phyloP scores from a whole-genome alignment of 2,113 vertebrate genomes.

The Ivindomyrus marchei region DNA sequence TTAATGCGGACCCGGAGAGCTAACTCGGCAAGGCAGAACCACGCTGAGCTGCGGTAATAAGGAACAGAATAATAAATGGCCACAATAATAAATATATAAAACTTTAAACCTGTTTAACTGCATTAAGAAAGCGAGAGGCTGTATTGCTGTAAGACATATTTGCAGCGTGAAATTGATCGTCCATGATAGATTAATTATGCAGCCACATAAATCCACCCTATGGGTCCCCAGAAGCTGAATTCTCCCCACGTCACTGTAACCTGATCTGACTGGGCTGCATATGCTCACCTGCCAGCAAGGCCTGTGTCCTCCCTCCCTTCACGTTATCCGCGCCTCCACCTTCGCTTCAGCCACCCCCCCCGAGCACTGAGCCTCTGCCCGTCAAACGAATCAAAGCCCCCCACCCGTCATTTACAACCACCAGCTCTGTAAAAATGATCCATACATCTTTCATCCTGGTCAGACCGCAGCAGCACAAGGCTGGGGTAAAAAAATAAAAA shows the following conservation, averaged over 20 bases:
- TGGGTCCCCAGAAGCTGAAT: not conserved
- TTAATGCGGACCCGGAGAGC: constrained; percentile 5
- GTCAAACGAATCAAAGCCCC: not conserved
- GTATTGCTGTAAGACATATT: constrained; percentile 8
- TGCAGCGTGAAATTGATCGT: constrained; percentile 8
- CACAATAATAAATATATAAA: constrained; percentile 12
- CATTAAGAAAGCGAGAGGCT: not conserved
- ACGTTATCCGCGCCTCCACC: not conserved
- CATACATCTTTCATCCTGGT: not conserved
- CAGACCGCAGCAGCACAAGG: not conserved
- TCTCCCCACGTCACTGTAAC: not conserved
- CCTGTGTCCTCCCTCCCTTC: not conserved
- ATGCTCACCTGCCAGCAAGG: not conserved
- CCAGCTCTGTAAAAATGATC: not conserved
- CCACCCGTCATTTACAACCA: not conserved
- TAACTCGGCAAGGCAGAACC: not conserved
- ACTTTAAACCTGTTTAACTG: constrained; percentile 16
- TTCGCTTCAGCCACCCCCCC: not conserved
- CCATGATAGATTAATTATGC: constrained; percentile 6
- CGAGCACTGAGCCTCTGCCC: not conserved
- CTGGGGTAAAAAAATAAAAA: not conserved
- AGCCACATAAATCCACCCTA: not conserved
- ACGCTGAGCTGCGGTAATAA: not conserved
- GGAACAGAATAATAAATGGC: constrained; percentile 2
- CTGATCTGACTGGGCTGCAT: not conserved